A percentile compares a stretch with the other conserved stretches of the same genome.
Evolutionary conservation across 2,113 vertebrate species (phyloP).

Genomic region (Sylvicapra grimmia): DNA sequence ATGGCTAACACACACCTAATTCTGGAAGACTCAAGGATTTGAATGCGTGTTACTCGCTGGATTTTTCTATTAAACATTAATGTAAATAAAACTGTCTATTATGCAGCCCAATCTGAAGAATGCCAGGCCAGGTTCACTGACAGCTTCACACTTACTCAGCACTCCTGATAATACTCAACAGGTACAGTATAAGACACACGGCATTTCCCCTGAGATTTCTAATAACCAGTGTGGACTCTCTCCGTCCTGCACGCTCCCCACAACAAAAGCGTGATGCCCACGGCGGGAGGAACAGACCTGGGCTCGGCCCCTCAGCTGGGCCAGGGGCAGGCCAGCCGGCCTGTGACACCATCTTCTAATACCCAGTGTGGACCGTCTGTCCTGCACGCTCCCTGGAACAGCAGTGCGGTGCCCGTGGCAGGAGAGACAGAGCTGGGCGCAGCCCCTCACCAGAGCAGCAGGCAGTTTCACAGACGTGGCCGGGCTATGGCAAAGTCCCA

Average conservation of each 20-base stretch:
- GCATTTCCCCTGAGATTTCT: background rate
- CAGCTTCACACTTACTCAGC: background rate
- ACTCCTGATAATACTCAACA: background rate
- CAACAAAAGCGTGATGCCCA: rapidly evolving
- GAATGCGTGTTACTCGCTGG: background rate
- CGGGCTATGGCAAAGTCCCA: background rate
- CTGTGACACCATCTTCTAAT: background rate
- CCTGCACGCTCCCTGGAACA: background rate
- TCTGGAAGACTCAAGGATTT: background rate
- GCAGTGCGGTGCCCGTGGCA: rapidly evolving
- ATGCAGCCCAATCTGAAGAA: background rate
- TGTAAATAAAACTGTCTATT: background rate
- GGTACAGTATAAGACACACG: background rate
- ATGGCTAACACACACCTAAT: background rate
- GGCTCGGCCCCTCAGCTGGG: background rate
- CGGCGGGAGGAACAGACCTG: rapidly evolving
- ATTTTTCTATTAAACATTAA: conserved; percentile 5
- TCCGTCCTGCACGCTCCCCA: background rate
- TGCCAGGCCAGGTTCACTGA: background rate
- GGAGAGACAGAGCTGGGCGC: background rate
- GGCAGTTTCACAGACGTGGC: background rate
- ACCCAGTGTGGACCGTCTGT: background rate
- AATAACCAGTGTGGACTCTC: background rate
- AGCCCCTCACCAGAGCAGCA: background rate
- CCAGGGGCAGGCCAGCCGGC: background rate